Evolutionary conservation across 2,797 vertebrate species (phyloP).

Genomic region (Acanthopagrus latus): DNA sequence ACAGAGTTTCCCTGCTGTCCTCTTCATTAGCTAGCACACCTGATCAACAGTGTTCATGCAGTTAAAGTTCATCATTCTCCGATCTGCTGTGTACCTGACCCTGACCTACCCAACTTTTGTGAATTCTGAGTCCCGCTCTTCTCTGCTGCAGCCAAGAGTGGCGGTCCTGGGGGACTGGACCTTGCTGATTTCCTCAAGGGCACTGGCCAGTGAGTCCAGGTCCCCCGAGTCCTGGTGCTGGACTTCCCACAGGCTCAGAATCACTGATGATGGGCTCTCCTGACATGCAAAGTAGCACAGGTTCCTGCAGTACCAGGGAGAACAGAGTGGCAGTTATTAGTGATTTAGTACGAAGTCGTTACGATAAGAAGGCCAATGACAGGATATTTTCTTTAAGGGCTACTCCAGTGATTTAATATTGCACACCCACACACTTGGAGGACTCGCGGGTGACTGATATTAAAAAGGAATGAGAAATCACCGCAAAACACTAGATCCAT

Average conservation of each 20-base stretch:
- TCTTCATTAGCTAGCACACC: conserved; percentile 40
- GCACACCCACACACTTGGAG: not conserved
- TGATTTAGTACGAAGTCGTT: conserved; percentile 7
- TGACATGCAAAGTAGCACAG: conserved; percentile 95
- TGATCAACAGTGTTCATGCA: conserved; percentile 69
- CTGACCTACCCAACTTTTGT: conserved; percentile 73
- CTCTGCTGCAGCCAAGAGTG: conserved; percentile 81
- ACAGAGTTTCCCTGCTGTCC: conserved; percentile 39
- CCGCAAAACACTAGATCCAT: not conserved
- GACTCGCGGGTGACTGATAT: not conserved
- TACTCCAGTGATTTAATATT: conserved; percentile 1
- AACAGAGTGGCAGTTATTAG: conserved; percentile 13
- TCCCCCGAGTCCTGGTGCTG: conserved; percentile 94
- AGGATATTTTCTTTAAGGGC: conserved; percentile 9
- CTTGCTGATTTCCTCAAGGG: conserved; percentile 95
- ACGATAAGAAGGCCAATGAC: not conserved
- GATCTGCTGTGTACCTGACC: conserved; percentile 31
- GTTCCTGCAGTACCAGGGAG: conserved; percentile 84
- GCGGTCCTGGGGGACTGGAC: conserved; percentile 87
- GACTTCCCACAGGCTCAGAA: conserved; percentile 98
- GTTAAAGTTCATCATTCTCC: conserved; percentile 56
- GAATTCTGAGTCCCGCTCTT: conserved; percentile 86
- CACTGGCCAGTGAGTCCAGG: conserved; percentile 97
- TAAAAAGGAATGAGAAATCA: not conserved
- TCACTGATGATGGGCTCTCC: conserved; percentile 95